Percentiles rank a stretch among this genome's conserved stretches.
These are phyloP conservation scores for Acridotheres tristis DNA, from an alignment of 2,797 vertebrate species.

Conservation along the genomic window DNA sequence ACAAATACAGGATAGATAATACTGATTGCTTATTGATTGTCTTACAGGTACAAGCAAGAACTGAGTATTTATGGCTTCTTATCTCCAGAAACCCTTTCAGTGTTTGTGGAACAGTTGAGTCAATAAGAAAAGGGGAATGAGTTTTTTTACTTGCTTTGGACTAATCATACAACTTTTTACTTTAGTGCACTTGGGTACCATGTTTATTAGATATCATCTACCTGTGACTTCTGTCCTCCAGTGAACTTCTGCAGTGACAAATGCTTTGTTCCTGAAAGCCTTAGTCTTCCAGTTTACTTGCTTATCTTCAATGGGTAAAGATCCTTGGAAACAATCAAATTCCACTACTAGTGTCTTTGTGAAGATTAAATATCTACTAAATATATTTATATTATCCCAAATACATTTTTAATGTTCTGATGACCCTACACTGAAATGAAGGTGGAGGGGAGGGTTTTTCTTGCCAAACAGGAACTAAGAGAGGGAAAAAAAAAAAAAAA, in stretches of 20 bases:
- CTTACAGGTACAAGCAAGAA: not conserved
- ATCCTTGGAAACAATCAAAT: not conserved
- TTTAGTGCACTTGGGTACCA: not conserved
- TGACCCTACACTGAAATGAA: not conserved
- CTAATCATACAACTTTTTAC: not conserved
- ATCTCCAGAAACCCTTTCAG: not conserved
- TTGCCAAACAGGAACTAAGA: not conserved
- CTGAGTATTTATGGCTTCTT: not conserved
- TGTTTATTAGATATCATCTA: not conserved
- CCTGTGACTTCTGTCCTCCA: not conserved
- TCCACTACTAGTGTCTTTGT: not conserved
- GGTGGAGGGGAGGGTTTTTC: fast-evolving
- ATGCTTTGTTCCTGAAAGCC: not conserved
- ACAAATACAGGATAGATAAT: not conserved
- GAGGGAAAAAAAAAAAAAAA: not conserved
- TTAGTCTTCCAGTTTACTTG: not conserved
- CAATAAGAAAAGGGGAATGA: not conserved
- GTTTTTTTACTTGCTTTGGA: not conserved
- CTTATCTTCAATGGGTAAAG: not conserved
- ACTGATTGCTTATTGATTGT: not conserved
- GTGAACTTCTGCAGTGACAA: not conserved
- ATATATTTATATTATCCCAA: not conserved
- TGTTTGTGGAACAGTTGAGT: not conserved
- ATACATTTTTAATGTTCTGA: not conserved
- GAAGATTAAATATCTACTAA: not conserved